Evolutionary conservation across 2,888 invertebrate species (phyloP).

Genomic region (Venusia cambrica): DNA sequence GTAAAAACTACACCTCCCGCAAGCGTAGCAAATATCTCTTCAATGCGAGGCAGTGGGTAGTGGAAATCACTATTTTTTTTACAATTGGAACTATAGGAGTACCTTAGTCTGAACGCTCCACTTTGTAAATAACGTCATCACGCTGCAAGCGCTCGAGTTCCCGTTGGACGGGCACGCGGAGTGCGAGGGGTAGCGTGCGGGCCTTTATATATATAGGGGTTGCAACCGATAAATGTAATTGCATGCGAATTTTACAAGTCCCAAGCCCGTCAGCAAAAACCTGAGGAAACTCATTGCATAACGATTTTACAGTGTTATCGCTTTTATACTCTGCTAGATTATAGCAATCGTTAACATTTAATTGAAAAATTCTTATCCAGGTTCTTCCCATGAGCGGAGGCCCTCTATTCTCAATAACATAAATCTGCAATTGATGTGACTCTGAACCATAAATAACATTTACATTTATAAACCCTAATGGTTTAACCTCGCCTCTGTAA

Average conservation of each 20-base stretch:
- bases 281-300: conserved; percentile 20
- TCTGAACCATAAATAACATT: conserved; percentile 4
- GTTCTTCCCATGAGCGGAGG: conserved; percentile 22
- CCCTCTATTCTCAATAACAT: conserved; percentile 19
- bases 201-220: conserved; percentile 22
- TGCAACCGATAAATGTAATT: conserved; percentile 19
- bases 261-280: conserved; percentile 24
- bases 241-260: conserved; percentile 19
- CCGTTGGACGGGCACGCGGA: conserved; percentile 20
- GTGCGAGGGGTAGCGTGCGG: conserved; percentile 18
- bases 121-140: conserved; percentile 28
- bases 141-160: conserved; percentile 26
- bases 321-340: no score
- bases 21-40: no score
- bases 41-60: no score
- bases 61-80: no score
- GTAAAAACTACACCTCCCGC: no score
- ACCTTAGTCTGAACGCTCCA: no score
- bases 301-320: conserved; percentile 8
- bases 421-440: no score
- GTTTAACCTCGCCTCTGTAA: conserved; percentile 9
- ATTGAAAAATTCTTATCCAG: conserved; percentile 20
- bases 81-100: no score
- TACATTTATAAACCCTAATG: conserved; percentile 13
- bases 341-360: conserved; percentile 12